Conservation (phyloP, 1,140 invertebrate species). For the Ruditapes philippinarum region DNA sequence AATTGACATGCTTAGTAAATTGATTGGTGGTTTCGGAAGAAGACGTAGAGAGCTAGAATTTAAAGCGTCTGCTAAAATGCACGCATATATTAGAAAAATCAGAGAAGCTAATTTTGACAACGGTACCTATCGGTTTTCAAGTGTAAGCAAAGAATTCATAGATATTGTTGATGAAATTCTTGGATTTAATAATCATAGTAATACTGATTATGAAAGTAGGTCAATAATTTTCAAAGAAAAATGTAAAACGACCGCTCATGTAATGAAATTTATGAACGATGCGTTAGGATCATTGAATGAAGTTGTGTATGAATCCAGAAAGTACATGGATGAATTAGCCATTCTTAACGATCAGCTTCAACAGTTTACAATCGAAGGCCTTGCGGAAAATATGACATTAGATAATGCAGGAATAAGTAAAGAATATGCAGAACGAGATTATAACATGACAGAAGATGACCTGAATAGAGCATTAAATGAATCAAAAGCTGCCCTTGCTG, state of each 20-base stretch:
- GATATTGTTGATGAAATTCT: background rate
- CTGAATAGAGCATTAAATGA: background rate
- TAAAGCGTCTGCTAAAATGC: background rate
- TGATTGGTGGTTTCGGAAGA: background rate
- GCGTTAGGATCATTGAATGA: background rate
- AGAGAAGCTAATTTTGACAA: background rate
- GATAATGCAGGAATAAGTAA: slow-evolving; percentile 1
- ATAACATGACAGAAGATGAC: slow-evolving; percentile 22
- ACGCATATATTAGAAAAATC: background rate
- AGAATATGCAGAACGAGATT: slow-evolving; percentile 5
- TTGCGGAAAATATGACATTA: background rate
- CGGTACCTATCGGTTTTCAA: background rate
- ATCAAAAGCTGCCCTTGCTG: background rate
- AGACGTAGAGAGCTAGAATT: slow-evolving; percentile 5
- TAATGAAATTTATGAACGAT: background rate
- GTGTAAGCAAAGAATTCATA: background rate
- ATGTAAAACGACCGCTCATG: background rate
- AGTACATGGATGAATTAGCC: background rate
- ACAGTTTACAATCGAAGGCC: background rate
- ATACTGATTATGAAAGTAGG: background rate
- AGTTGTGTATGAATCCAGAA: background rate
- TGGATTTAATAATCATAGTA: background rate
- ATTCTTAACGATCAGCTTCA: background rate
- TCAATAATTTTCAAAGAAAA: slow-evolving; percentile 10
- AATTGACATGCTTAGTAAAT: slow-evolving; percentile 22